These are phyloP conservation scores for Cichlasoma orientale DNA, from an alignment of 2,797 vertebrate genomes.

Conservation along the genomic window DNA sequence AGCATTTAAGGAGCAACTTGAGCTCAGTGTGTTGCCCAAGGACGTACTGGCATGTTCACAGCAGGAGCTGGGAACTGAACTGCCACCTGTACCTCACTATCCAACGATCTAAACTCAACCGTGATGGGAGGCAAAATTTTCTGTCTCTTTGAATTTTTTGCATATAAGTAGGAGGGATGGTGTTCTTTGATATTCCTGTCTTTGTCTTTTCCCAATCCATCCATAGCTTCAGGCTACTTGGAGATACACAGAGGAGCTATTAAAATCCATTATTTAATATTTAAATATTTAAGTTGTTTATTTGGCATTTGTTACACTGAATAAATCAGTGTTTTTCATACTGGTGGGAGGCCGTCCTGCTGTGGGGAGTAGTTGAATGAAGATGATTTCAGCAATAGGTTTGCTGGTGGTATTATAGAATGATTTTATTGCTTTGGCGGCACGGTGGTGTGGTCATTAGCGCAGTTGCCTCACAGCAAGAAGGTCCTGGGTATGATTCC, in stretches of 20 bases:
- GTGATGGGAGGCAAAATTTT: neutral
- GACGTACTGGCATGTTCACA: neutral
- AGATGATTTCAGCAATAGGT: neutral
- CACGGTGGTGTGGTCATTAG: too few species aligned
- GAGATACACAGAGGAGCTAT: neutral
- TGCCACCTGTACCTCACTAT: neutral
- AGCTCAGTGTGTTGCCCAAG: neutral
- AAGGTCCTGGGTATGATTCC: too few species aligned
- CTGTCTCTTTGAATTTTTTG: neutral
- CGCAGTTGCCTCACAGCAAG: too few species aligned
- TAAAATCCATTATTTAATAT: neutral
- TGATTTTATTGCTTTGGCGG: too few species aligned
- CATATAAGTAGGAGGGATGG: neutral
- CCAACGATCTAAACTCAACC: neutral
- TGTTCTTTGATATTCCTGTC: neutral
- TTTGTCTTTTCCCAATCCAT: neutral
- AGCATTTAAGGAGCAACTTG: neutral
- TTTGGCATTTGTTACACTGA: neutral
- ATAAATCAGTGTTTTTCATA: neutral
- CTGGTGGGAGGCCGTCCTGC: neutral
- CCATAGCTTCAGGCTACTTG: neutral
- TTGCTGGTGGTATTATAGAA: too few species aligned
- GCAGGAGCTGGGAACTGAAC: neutral
- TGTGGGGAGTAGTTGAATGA: neutral
- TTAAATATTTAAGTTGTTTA: conserved; percentile 5